These are phyloP conservation scores for Cerastis rubricosa DNA, from an alignment of 2,888 invertebrate genomes.

Conservation along the genomic window DNA sequence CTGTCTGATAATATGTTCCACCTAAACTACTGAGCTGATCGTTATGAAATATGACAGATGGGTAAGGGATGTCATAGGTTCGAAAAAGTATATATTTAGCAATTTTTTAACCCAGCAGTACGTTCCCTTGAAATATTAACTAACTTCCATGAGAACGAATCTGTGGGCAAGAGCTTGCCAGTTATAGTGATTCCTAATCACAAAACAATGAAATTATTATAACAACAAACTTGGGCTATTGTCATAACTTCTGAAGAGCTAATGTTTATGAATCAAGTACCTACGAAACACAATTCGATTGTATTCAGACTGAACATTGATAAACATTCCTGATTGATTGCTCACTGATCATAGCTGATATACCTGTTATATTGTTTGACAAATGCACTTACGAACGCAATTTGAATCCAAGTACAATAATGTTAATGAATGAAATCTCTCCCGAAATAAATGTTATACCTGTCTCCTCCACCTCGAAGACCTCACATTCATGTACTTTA, in stretches of 20 bases:
- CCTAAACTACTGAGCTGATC: not conserved
- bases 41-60: not conserved
- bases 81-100: not conserved
- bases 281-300: slow-evolving; percentile 34
- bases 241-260: slow-evolving; percentile 10
- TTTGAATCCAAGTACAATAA: slow-evolving; percentile 69
- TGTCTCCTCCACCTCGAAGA: slow-evolving; percentile 35
- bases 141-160: too few species aligned
- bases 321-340: slow-evolving; percentile 62
- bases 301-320: slow-evolving; percentile 42
- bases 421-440: slow-evolving; percentile 68
- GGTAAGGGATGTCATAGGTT: not conserved
- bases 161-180: not conserved
- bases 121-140: not conserved
- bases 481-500: not conserved
- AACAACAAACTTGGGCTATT: slow-evolving; percentile 1
- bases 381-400: slow-evolving; percentile 70
- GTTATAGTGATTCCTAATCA: slow-evolving; percentile 1
- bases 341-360: slow-evolving; percentile 61
- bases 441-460: slow-evolving; percentile 54
- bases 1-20: not conserved
- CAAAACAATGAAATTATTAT: not conserved
- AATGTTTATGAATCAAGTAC: slow-evolving; percentile 20
- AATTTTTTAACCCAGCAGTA: not conserved
- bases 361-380: slow-evolving; percentile 66